These are phyloP conservation scores for Agrochola litura DNA, from an alignment of 2,888 invertebrate species.

Conservation along the genomic window DNA sequence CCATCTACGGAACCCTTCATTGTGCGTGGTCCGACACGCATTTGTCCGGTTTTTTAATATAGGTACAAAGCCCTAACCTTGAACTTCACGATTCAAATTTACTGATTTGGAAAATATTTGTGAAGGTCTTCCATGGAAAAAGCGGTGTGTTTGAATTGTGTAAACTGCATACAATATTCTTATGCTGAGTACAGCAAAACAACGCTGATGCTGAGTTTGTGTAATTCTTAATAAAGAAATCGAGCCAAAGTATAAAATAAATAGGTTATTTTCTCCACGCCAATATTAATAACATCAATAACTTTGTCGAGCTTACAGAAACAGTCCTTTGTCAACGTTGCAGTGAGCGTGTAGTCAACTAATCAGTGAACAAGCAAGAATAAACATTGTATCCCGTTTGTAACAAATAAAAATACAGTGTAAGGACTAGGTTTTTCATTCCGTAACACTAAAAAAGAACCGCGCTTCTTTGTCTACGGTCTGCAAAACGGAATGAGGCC, in stretches of 20 bases:
- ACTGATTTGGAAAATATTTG: neutral
- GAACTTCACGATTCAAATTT: neutral
- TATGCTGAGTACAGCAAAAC: neutral
- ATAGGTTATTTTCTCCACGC: neutral
- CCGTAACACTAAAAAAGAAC: conserved; percentile 2
- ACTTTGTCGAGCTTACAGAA: neutral
- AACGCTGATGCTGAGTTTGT: too few species aligned
- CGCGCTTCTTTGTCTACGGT: neutral
- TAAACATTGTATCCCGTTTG: neutral
- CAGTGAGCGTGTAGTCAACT: neutral
- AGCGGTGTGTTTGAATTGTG: neutral
- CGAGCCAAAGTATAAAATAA: neutral
- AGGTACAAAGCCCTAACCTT: neutral
- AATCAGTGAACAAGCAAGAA: conserved; percentile 9
- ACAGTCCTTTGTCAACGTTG: neutral
- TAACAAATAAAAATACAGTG: conserved; percentile 3
- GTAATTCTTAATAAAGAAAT: neutral
- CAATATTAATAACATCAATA: neutral
- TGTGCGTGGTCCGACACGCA: too few species aligned
- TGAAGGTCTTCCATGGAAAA: neutral
- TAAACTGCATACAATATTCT: neutral
- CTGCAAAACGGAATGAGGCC: neutral
- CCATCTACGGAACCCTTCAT: too few species aligned
- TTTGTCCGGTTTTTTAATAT: too few species aligned
- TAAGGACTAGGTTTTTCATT: neutral